phyloP scores from a whole-genome alignment of 1,140 invertebrate species.

The Phenacoccus solenopsis region DNA sequence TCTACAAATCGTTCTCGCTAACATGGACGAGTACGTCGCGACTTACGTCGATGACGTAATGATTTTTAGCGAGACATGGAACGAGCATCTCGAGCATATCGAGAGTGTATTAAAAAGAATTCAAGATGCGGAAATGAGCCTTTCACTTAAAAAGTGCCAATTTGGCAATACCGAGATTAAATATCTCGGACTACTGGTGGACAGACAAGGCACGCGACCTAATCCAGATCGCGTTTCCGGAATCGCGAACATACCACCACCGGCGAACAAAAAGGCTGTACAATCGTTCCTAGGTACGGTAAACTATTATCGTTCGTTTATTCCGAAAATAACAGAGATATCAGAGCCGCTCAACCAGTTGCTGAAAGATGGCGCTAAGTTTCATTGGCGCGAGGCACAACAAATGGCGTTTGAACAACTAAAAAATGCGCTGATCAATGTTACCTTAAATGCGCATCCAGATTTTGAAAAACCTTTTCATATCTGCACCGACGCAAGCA shows the following conservation, averaged over 20 bases:
- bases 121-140: constrained; percentile 30
- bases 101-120: constrained; percentile 27
- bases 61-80: constrained; percentile 27
- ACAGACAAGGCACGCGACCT: constrained; percentile 29
- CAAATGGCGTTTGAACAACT: neutral
- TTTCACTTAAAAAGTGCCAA: constrained; percentile 34
- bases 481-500: neutral
- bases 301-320: constrained; percentile 33
- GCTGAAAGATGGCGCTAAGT: constrained; percentile 21
- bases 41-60: constrained; percentile 33
- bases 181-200: constrained; percentile 32
- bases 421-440: neutral
- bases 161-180: constrained; percentile 29
- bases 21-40: neutral
- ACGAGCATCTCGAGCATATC: constrained; percentile 26
- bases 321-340: constrained; percentile 32
- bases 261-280: constrained; percentile 30
- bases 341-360: constrained; percentile 26
- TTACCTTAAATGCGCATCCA: neutral
- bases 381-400: constrained; percentile 10
- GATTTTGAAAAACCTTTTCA: neutral
- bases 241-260: constrained; percentile 31
- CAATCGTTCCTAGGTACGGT: constrained; percentile 33
- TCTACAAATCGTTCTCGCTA: neutral
- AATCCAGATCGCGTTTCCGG: constrained; percentile 33